phyloP scores from a whole-genome alignment of 1,140 invertebrate genomes.

The Panonychus citri region DNA sequence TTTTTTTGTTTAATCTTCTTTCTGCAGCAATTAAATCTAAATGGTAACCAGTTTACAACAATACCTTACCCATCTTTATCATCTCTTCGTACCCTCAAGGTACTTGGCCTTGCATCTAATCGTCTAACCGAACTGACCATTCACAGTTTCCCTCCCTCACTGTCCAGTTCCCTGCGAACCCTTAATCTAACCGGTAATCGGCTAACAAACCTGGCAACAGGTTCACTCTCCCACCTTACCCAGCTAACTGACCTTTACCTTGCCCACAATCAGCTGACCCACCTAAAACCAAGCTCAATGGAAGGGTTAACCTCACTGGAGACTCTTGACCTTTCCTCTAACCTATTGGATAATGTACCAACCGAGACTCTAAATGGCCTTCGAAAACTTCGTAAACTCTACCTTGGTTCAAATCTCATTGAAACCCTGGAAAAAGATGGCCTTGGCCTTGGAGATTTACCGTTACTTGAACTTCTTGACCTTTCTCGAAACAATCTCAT shows the following conservation, averaged over 20 bases:
- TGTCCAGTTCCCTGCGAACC: constrained; percentile 28
- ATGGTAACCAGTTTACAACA: constrained; percentile 44
- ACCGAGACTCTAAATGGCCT: constrained; percentile 43
- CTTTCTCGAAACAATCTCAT: constrained; percentile 43
- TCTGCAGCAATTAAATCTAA: constrained; percentile 45
- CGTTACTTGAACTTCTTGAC: constrained; percentile 13
- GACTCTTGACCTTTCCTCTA: constrained; percentile 52
- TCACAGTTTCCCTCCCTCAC: constrained; percentile 12
- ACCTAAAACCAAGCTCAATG: constrained; percentile 48
- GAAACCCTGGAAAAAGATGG: constrained; percentile 19
- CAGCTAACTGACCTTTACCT: constrained; percentile 42
- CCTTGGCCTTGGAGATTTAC: constrained; percentile 5
- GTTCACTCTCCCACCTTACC: constrained; percentile 38
- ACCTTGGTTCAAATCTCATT: constrained; percentile 13
- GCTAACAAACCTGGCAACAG: constrained; percentile 43
- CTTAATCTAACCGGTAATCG: constrained; percentile 52
- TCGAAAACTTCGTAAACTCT: constrained; percentile 39
- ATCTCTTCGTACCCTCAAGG: constrained; percentile 41
- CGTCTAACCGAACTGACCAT: constrained; percentile 29
- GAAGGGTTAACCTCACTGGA: constrained; percentile 41
- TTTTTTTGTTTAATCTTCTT: not conserved
- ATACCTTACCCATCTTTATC: constrained; percentile 53
- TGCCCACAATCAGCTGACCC: constrained; percentile 43
- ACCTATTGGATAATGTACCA: constrained; percentile 57
- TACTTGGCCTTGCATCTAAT: constrained; percentile 47